These are phyloP conservation scores for Pandemis cinnamomeana DNA, from an alignment of 2,888 invertebrate genomes.

Conservation along the genomic window DNA sequence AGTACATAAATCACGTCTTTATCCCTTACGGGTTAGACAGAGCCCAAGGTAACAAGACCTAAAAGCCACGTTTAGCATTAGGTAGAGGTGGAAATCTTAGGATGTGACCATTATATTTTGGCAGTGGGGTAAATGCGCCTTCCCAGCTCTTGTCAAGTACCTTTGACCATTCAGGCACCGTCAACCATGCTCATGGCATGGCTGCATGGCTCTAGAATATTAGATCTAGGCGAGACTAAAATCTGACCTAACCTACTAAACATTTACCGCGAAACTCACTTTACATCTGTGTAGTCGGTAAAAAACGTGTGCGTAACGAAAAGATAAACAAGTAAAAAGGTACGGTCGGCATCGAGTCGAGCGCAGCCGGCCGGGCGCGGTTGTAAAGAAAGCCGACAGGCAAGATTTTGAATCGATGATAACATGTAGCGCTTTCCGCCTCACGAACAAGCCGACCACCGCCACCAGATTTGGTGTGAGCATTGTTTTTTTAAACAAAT, in stretches of 20 bases:
- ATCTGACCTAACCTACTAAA: not conserved
- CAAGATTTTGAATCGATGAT: constrained; percentile 45
- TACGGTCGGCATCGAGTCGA: constrained; percentile 34
- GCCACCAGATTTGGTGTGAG: constrained; percentile 39
- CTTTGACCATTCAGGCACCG: too few species aligned
- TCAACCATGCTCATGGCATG: too few species aligned
- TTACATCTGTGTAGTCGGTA: not conserved
- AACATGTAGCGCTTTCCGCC: constrained; percentile 43
- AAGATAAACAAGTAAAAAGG: constrained; percentile 41
- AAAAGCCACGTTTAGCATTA: too few species aligned
- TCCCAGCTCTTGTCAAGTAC: too few species aligned
- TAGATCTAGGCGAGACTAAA: not conserved
- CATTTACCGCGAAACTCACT: constrained; percentile 1
- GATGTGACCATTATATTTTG: too few species aligned
- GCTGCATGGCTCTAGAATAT: too few species aligned
- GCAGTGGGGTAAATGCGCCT: too few species aligned
- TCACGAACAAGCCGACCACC: constrained; percentile 40
- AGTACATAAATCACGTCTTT: too few species aligned
- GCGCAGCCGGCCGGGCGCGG: constrained; percentile 36
- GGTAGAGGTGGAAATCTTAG: too few species aligned
- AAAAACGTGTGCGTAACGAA: constrained; percentile 41
- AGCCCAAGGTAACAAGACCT: too few species aligned
- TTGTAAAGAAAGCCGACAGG: constrained; percentile 45
- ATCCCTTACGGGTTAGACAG: too few species aligned
- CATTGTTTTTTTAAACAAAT: constrained; percentile 30